Evolutionary conservation across 2,888 invertebrate species (phyloP).

Genomic region (Cenopis cana): DNA sequence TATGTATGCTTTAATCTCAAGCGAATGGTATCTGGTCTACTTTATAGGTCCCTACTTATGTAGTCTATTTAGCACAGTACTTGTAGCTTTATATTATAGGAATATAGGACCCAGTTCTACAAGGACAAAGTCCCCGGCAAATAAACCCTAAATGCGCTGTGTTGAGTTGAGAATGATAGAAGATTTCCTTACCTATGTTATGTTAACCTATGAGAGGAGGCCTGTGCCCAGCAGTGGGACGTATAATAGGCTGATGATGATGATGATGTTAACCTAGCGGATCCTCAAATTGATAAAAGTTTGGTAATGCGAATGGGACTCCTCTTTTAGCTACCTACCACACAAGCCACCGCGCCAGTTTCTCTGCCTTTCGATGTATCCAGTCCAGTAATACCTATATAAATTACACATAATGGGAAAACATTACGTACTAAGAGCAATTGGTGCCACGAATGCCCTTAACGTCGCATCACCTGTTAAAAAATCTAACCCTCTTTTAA

Average conservation of each 20-base stretch:
- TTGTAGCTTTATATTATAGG: neutral
- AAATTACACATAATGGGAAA: neutral
- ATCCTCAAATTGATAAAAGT: neutral
- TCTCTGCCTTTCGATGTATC: neutral
- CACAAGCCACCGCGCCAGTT: too few species aligned
- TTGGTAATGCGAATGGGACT: neutral
- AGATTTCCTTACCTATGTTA: too few species aligned
- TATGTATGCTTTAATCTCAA: constrained; percentile 45
- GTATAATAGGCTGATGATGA: too few species aligned
- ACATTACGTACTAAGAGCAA: neutral
- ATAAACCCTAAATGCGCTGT: neutral
- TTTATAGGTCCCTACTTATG: too few species aligned
- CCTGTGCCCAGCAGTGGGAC: too few species aligned
- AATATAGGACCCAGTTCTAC: too few species aligned
- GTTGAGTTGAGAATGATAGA: neutral
- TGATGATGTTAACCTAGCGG: neutral
- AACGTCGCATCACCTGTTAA: neutral
- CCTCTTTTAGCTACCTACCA: neutral
- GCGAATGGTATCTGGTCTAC: constrained; percentile 3
- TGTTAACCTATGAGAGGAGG: too few species aligned
- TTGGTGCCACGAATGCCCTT: neutral
- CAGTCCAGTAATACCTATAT: neutral
- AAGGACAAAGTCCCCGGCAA: neutral
- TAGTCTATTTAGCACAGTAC: neutral
- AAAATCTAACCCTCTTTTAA: neutral